phyloP scores from a whole-genome alignment of 2,113 vertebrate genomes.

The Pteropus alecto region DNA sequence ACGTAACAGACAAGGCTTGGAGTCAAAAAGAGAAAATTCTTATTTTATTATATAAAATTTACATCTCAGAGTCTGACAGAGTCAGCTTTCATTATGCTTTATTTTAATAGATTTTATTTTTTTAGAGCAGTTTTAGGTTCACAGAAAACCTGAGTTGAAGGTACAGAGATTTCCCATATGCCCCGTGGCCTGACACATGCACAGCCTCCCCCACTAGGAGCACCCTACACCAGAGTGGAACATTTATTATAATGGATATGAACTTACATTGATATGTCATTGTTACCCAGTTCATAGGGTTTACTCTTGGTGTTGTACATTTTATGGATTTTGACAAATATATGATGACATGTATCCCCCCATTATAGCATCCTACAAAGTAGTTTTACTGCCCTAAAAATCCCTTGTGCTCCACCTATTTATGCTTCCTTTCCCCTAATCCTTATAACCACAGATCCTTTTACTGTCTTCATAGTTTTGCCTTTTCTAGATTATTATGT shows the following conservation, averaged over 20 bases:
- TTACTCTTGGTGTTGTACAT: not conserved
- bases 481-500: not conserved
- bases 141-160: not conserved
- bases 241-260: not conserved
- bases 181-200: not conserved
- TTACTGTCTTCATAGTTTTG: not conserved
- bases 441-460: not conserved
- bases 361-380: not conserved
- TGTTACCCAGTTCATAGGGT: not conserved
- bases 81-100: not conserved
- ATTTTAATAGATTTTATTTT: not conserved
- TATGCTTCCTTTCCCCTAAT: no score
- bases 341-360: not conserved
- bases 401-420: not conserved
- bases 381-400: not conserved
- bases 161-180: not conserved
- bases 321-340: not conserved
- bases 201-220: not conserved
- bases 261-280: not conserved
- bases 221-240: accelerated
- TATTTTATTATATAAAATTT: not conserved
- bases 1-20: not conserved
- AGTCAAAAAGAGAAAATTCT: not conserved
- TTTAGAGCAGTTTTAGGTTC: not conserved
- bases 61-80: not conserved